phyloP scores from a whole-genome alignment of 2,113 vertebrate species.

The Syrrhaptes paradoxus region DNA sequence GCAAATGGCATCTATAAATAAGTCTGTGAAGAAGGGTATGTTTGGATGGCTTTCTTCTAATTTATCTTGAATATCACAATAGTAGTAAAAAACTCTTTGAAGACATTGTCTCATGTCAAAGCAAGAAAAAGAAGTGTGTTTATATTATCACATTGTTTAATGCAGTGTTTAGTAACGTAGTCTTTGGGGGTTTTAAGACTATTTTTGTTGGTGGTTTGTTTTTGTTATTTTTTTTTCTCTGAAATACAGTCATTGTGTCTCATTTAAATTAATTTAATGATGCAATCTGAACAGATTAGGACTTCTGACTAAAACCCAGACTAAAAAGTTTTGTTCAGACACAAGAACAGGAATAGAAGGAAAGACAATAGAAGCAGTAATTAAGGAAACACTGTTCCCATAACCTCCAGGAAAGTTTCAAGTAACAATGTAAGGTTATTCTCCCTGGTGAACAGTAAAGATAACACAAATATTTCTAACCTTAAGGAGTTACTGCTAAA shows the following conservation, averaged over 20 bases:
- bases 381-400: not conserved
- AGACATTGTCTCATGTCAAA: not conserved
- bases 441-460: not conserved
- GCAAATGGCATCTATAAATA: not conserved
- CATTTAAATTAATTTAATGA: not conserved
- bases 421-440: not conserved
- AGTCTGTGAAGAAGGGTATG: not conserved
- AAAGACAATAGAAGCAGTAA: not conserved
- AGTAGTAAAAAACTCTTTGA: not conserved
- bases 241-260: not conserved
- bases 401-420: not conserved
- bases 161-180: not conserved
- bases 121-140: not conserved
- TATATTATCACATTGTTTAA: not conserved
- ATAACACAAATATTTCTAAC: not conserved
- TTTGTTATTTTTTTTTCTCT: not conserved
- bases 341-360: not conserved
- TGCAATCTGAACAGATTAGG: not conserved
- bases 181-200: not conserved
- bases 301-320: not conserved
- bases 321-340: not conserved
- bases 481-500: not conserved
- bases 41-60: not conserved
- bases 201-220: fast-evolving
- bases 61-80: not conserved